Evolutionary conservation across 2,888 invertebrate species (phyloP).

Genomic region (Nephrotoma guestfalica): DNA sequence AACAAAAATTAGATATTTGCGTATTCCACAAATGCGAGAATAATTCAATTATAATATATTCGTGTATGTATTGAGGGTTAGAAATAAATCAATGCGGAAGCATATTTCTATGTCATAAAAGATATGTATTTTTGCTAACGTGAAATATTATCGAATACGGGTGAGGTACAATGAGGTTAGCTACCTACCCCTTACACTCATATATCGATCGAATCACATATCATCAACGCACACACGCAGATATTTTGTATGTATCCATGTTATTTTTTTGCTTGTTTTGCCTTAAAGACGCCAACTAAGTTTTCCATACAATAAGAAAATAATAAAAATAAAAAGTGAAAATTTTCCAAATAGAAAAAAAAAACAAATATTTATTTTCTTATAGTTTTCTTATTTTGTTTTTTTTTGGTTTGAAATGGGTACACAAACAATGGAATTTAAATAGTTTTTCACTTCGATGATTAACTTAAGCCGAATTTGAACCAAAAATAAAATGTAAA

Average conservation of each 20-base stretch:
- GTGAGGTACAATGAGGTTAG: not conserved
- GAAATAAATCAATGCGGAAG: not conserved
- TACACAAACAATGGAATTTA: not conserved
- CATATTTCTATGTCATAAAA: not conserved
- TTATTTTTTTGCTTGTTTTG: not conserved
- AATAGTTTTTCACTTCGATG: not conserved
- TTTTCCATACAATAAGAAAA: not conserved
- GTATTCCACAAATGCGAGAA: not conserved
- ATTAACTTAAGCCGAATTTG: not conserved
- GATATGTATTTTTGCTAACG: not conserved
- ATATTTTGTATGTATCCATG: not conserved
- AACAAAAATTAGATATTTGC: not conserved
- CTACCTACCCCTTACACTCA: not conserved
- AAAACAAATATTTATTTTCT: not conserved
- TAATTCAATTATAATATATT: not conserved
- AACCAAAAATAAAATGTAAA: not conserved
- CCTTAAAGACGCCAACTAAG: not conserved
- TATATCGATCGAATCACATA: not conserved
- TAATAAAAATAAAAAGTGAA: not conserved
- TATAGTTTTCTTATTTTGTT: too few species aligned
- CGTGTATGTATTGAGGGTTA: not conserved
- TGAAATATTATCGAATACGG: not conserved
- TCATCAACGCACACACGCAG: not conserved
- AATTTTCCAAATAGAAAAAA: not conserved
- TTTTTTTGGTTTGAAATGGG: not conserved